Percentiles rank a stretch among this genome's conserved stretches.
Conservation (phyloP, 2,113 vertebrate genomes). For the Herpetotheres cachinnans region DNA sequence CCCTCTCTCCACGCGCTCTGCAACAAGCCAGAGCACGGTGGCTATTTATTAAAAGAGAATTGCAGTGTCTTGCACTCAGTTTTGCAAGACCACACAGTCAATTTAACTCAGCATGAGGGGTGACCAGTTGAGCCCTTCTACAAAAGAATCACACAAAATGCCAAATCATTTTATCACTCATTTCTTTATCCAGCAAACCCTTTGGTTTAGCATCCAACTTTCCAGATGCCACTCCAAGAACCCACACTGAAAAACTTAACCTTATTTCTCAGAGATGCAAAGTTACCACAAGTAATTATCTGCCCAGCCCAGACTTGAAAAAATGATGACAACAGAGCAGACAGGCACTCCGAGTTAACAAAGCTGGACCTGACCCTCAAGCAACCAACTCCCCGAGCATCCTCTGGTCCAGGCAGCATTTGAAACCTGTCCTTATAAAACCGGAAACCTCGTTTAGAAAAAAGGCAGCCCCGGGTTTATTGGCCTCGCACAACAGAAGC, state of each 20-base stretch:
- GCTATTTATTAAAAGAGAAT: neutral
- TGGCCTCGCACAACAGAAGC: neutral
- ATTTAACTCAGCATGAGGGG: neutral
- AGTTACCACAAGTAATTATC: neutral
- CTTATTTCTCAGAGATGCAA: neutral
- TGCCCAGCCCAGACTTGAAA: neutral
- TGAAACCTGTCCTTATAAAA: neutral
- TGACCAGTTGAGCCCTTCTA: neutral
- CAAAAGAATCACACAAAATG: neutral
- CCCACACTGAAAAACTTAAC: neutral
- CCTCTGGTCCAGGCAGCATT: neutral
- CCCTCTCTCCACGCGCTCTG: rapidly evolving
- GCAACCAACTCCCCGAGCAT: neutral
- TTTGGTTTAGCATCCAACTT: neutral
- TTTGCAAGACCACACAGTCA: neutral
- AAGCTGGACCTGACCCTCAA: neutral
- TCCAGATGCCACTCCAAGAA: neutral
- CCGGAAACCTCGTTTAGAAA: neutral
- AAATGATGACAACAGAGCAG: neutral
- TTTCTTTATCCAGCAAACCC: neutral
- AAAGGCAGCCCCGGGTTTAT: neutral
- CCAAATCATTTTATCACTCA: neutral
- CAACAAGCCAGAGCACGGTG: neutral
- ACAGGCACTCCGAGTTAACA: neutral
- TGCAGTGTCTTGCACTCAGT: neutral